Evolutionary conservation across 2,888 invertebrate species (phyloP), one percentile per base, ranked within the genome.

Genomic region (Panorpa germanica): DNA sequence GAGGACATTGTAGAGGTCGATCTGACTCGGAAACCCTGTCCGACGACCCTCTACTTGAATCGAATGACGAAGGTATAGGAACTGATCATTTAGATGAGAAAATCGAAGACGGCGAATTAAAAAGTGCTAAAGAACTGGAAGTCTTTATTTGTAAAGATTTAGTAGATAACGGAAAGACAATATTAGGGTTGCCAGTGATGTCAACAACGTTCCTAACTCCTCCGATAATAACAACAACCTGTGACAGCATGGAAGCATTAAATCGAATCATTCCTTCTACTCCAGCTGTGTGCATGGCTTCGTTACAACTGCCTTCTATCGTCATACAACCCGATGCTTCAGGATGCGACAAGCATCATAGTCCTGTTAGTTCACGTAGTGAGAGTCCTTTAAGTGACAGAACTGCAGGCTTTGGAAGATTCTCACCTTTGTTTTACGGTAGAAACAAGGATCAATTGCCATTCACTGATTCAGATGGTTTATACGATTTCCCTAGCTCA

Each of bases 401-500:
- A 42, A 70, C 70, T 27, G 49, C 47, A 10, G 66, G 70, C 24
- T 50, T 72, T 38, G 69, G 67, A 15, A 55, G 70, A 32, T 74
- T 76, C 50, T 72, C 76, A 3, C 70, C 75, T 1, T 70, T 71
- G 43, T 74, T 75, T 50, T 75, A 73, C 48, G 70, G 74, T 18
- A 61, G 67, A 37, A 63, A 70, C 43, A 63, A 62, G 43, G 59
- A 63, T 43, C 45, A 56, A 33, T 48, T 74, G 34, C 74, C 75
- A 10, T 72, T 75, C 43, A 77, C 78, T 9, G 80, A 80, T 50
- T 78, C 78, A 1, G 80, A 80, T 47, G 78, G 77, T 3, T 53
- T 78, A 13, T 78, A 78, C 47, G 78, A 81, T 49, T 77, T 75
- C 45, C 75, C 77, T 4, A 77, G 76, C 47, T 74, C 76, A 5